These are phyloP conservation scores for Pyrgilauda ruficollis DNA, from an alignment of 2,113 vertebrate species.

Conservation along the genomic window DNA sequence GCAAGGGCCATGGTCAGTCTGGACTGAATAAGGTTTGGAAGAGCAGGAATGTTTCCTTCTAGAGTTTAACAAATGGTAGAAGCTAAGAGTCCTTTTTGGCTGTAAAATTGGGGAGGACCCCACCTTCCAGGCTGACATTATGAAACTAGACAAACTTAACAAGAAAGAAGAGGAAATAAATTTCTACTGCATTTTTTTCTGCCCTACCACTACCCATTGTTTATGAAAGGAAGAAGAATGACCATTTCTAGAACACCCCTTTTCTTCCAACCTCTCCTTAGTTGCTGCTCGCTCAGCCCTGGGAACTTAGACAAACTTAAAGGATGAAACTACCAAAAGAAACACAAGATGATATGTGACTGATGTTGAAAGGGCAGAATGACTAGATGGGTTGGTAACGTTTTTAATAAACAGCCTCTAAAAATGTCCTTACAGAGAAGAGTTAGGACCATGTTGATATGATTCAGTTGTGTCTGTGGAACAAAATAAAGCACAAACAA, in stretches of 20 bases:
- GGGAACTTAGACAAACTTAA: neutral
- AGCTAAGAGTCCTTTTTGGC: neutral
- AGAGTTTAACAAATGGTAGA: constrained; percentile 14
- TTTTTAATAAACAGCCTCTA: constrained; percentile 1
- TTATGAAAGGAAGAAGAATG: constrained; percentile 21
- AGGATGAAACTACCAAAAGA: constrained; percentile 35
- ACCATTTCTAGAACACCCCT: neutral
- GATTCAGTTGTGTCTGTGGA: neutral
- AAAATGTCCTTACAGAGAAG: constrained; percentile 11
- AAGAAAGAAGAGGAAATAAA: neutral
- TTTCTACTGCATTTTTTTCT: neutral
- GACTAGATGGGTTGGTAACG: neutral
- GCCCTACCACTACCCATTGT: neutral
- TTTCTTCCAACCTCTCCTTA: neutral
- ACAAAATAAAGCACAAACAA: constrained; percentile 7
- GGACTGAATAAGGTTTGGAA: neutral
- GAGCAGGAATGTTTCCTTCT: constrained; percentile 3
- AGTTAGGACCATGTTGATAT: neutral
- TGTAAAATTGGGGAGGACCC: neutral
- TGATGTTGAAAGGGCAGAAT: neutral
- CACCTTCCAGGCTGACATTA: neutral
- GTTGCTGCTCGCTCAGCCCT: constrained; percentile 1
- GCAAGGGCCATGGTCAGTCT: neutral
- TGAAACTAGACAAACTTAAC: constrained; percentile 20
- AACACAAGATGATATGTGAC: constrained; percentile 15